A percentile compares a stretch with the other conserved stretches of the same genome.
phyloP scores from a whole-genome alignment of 2,113 vertebrate species.

The Cheilinus undulatus region DNA sequence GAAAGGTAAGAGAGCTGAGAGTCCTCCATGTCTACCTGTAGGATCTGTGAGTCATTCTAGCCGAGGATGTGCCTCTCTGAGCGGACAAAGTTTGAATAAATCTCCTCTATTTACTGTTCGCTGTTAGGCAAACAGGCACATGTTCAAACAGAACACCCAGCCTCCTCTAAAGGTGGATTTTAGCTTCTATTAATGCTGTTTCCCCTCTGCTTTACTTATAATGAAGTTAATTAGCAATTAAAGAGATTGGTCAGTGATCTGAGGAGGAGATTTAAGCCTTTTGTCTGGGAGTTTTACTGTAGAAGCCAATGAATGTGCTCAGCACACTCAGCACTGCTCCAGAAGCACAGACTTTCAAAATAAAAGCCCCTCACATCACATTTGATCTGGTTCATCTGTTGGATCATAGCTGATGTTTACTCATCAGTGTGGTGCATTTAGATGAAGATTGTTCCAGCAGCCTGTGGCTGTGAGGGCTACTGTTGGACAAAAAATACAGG shows the following conservation, averaged over 20 bases:
- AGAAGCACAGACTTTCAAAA: too few species aligned
- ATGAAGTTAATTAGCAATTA: not conserved
- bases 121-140: not conserved
- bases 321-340: not conserved
- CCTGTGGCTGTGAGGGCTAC: too few species aligned
- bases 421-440: too few species aligned
- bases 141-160: not conserved
- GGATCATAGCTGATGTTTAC: too few species aligned
- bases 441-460: too few species aligned
- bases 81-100: not conserved
- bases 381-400: too few species aligned
- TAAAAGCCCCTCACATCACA: too few species aligned
- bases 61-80: not conserved
- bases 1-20: constrained; percentile 87
- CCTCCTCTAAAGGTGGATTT: not conserved
- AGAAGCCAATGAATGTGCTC: not conserved
- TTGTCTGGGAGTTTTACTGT: constrained; percentile 1
- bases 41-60: constrained; percentile 42
- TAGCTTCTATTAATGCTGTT: too few species aligned
- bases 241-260: not conserved
- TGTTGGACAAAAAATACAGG: too few species aligned
- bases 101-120: not conserved
- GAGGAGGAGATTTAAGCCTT: not conserved
- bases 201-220: too few species aligned
- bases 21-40: constrained; percentile 37